These are phyloP conservation scores for Ctenosaura bakeri DNA, from an alignment of 2,797 vertebrate species.

Conservation along the genomic window DNA sequence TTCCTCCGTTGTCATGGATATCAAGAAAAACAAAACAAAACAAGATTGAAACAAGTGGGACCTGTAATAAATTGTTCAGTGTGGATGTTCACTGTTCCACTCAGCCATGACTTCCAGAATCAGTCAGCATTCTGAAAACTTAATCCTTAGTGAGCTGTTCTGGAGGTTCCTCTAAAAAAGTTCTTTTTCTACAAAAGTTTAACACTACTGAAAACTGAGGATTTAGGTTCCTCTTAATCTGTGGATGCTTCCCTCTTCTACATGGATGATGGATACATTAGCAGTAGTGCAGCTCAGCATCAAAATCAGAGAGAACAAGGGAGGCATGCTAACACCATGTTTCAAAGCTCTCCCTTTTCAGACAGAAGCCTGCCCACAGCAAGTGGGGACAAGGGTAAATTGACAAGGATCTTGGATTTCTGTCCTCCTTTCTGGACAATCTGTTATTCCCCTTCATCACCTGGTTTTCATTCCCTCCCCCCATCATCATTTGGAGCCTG, in stretches of 20 bases:
- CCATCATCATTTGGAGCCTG: not conserved
- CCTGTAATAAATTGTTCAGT: not conserved
- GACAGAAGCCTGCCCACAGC: not conserved
- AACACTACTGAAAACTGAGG: not conserved
- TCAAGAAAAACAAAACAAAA: too few relatives aligned
- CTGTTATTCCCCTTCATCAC: not conserved
- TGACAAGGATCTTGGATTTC: not conserved
- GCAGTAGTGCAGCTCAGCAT: not conserved
- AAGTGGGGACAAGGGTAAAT: not conserved
- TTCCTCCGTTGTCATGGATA: not conserved
- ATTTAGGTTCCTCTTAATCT: not conserved
- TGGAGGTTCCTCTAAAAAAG: too few relatives aligned
- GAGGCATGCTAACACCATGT: not conserved
- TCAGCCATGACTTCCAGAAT: too few relatives aligned
- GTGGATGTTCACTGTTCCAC: too few relatives aligned
- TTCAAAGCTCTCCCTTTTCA: not conserved
- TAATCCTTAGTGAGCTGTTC: too few relatives aligned
- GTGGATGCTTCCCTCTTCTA: not conserved
- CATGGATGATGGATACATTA: too few relatives aligned
- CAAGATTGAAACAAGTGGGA: not conserved
- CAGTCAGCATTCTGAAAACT: too few relatives aligned
- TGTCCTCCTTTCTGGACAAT: not conserved
- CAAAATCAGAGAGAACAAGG: not conserved
- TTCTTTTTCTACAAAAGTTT: too few relatives aligned
- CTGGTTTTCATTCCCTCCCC: not conserved